A percentile compares a stretch with the other conserved stretches of the same genome.
phyloP scores from a whole-genome alignment of 2,888 invertebrate species.

The Lasioglossum pauxillum region DNA sequence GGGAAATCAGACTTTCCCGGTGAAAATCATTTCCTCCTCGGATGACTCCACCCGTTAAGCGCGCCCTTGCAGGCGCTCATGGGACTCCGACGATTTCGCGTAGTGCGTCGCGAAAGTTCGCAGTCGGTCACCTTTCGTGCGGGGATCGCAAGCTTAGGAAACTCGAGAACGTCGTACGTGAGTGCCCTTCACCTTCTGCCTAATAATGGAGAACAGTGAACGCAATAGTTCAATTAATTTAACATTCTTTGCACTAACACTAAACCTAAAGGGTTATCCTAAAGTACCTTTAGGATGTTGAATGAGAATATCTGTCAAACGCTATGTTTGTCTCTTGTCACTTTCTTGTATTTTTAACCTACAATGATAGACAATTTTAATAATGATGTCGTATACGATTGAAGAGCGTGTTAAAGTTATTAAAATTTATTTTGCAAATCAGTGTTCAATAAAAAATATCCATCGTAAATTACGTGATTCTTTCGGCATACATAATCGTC shows the following conservation, averaged over 20 bases:
- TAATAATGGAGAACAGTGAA: background rate
- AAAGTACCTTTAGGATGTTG: no score
- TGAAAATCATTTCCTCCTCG: background rate
- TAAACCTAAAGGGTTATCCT: no score
- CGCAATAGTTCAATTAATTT: background rate
- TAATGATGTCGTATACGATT: no score
- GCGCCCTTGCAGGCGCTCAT: background rate
- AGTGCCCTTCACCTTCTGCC: background rate
- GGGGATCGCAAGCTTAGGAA: background rate
- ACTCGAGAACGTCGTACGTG: background rate
- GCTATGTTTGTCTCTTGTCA: no score
- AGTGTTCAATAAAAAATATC: no score
- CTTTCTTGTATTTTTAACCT: no score
- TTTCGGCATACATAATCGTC: no score
- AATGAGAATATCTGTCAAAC: no score
- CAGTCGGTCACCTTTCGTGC: background rate
- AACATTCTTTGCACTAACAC: background rate
- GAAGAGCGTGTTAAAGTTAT: no score
- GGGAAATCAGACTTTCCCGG: slow-evolving; percentile 15
- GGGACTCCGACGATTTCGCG: background rate
- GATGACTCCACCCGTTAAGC: background rate
- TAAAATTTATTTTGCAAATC: no score
- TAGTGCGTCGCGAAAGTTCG: background rate
- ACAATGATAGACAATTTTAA: no score
- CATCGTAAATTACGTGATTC: no score